Evolutionary conservation across 2,888 invertebrate species (phyloP).

Genomic region (Lissocephala sabroskyi): DNA sequence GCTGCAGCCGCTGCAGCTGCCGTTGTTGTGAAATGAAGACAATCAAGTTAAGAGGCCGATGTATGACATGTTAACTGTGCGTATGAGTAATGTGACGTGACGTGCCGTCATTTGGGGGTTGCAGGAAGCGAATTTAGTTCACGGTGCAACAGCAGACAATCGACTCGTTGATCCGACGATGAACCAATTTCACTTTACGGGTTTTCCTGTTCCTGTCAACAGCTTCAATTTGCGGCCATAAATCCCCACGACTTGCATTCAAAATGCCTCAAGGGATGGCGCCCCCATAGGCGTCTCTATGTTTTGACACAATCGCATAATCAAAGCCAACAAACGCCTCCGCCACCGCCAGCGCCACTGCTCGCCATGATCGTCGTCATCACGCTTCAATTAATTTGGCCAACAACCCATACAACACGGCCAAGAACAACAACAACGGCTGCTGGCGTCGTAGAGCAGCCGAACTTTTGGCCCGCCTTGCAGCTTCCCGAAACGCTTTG

Average conservation of each 20-base stretch:
- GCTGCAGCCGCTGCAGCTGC: neutral
- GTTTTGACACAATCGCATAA: conserved; percentile 49
- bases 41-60: conserved; percentile 4
- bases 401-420: conserved; percentile 9
- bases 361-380: neutral
- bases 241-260: no score
- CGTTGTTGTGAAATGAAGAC: conserved; percentile 19
- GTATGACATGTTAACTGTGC: conserved; percentile 36
- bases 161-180: conserved; percentile 20
- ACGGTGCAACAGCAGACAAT: conserved; percentile 40
- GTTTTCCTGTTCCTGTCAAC: conserved; percentile 48
- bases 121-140: conserved; percentile 58
- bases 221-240: conserved; percentile 16
- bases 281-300: no score
- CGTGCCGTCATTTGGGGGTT: conserved; percentile 3
- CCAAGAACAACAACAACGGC: conserved; percentile 14
- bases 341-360: conserved; percentile 23
- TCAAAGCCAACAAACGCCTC: conserved; percentile 40
- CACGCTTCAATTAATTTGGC: conserved; percentile 48
- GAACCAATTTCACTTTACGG: conserved; percentile 45
- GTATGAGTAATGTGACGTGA: conserved; percentile 53
- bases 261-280: no score
- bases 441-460: neutral
- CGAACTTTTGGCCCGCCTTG: conserved; percentile 27
- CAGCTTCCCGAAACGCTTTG: conserved; percentile 46